Base-by-base conservation (phyloP, 2,797 vertebrate species). In the Smutsia temminckii region DNA sequence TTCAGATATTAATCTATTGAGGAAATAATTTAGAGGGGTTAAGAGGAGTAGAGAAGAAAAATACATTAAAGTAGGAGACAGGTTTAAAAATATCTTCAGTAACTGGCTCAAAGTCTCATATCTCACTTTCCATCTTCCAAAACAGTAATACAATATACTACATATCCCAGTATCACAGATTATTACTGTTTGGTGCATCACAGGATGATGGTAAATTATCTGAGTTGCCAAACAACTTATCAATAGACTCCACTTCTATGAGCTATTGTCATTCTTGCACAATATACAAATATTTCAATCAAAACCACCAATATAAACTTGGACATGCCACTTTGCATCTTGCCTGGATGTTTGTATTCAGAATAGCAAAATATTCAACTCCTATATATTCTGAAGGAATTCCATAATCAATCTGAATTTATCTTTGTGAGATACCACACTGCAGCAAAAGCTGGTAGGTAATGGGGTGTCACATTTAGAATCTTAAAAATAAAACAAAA, bases 11-110 rank as follows among this genome's bases (percentile, higher is more conserved):
- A 88, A 94, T 51, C 69, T 29, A 34, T 3, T 92, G 14, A 69
- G 63, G 23, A 91, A 85, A 90, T 77, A 18, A 72, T 81, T 96
- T 91, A 55, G 34, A 96, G 55, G 95, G 10, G 3, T 32, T 95
- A 12, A 53, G 27, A 72, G 27, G 6, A 90, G 10, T 6, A 57
- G 34, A 86, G 27, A 32, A 80, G 32, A 32, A 59, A 55, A 61
- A 55, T 53, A n/a, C 4, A 83, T 66, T 85, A 40, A 81, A 85
- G 17, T 86, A 89, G 49, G 32, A 87, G 51, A 79, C 3, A 72
- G 40, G 42, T 93, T 34, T 81, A 49, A 49, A 49, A 51, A 59
- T 75, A 74, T 91, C 69, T 79, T 96, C 63, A 71, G 21, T 68
- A 74, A 88, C 23, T 92, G 11, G 6, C 27, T 61, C 27, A 75